phyloP scores from a whole-genome alignment of 2,888 invertebrate species.

The Euclidia mi region DNA sequence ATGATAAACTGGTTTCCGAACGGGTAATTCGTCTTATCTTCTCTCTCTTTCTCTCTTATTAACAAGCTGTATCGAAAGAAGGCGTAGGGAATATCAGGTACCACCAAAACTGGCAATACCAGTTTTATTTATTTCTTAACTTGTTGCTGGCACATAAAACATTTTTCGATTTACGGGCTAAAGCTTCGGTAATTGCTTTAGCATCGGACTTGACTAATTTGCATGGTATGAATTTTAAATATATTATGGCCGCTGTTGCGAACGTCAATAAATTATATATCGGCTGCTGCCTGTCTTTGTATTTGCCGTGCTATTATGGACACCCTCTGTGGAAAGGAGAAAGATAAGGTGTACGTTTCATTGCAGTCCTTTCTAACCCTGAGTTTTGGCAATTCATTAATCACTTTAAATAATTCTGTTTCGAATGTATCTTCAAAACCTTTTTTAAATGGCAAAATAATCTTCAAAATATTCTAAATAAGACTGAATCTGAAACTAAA shows the following conservation, averaged over 20 bases:
- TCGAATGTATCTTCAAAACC: too few relatives aligned
- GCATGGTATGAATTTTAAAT: slow-evolving; percentile 79
- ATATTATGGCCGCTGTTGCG: slow-evolving; percentile 65
- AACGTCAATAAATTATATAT: slow-evolving; percentile 63
- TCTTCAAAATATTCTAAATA: too few relatives aligned
- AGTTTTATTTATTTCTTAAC: slow-evolving; percentile 88
- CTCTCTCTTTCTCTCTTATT: slow-evolving; percentile 57
- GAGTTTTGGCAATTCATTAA: too few relatives aligned
- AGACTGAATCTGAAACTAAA: too few relatives aligned
- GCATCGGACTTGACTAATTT: slow-evolving; percentile 76
- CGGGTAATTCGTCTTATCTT: slow-evolving; percentile 74
- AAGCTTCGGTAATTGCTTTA: slow-evolving; percentile 75
- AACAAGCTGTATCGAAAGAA: slow-evolving; percentile 38
- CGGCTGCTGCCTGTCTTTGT: slow-evolving; percentile 67
- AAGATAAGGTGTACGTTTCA: slow-evolving; percentile 28
- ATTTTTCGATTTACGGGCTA: slow-evolving; percentile 80
- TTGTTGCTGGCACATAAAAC: slow-evolving; percentile 81
- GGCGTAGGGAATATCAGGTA: slow-evolving; percentile 54
- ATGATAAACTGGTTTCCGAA: slow-evolving; percentile 87
- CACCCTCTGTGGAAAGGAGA: slow-evolving; percentile 25
- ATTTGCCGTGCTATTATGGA: slow-evolving; percentile 50
- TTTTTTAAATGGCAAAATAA: too few relatives aligned
- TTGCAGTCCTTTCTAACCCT: too few relatives aligned
- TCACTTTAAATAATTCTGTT: too few relatives aligned
- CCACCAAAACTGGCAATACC: slow-evolving; percentile 72